Base-by-base conservation (phyloP, 1,140 invertebrate species). In the Eueides isabella region DNA sequence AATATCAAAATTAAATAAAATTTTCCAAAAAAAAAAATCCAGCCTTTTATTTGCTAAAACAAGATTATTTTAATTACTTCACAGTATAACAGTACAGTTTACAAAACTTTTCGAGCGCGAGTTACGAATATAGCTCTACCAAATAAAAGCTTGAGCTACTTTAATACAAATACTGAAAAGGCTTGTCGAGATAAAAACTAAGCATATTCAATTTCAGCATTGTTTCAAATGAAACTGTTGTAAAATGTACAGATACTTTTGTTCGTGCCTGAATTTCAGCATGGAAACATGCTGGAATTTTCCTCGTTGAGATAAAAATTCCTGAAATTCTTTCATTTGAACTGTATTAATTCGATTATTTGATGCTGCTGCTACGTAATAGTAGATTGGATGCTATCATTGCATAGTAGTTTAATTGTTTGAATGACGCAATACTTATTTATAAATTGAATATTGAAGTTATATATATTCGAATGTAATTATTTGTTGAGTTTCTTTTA, bases 141-240 rank as follows among this genome's bases (percentile, higher is more conserved):
- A 55, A 55, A 23, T 55, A 26, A 26, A 55, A n/a, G 48, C 19
- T 55, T 55, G 19, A 55, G 48, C 48, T 55, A 26, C 23, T 23
- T 55, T 23, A 55, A 55, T 55, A 63, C 28, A 63, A 63, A 63
- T 63, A 63, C 61, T 63, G 61, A 30, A 63, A 63, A 63, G 26
- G 61, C 61, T 29, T 31, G 28, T 9, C 19, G 48, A 55, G 48
- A 55, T 55, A 55, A 26, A 55, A 55, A 55, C 48, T 55, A 55
- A 63, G 61, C 28, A 63, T 63, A 63, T 63, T 63, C 61, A 63
- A 63, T 63, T 63, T 63, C 4, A 63, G n/a, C 26, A 63, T 63
- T 63, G 61, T 63, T 63, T 29, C 28, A 31, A n/a, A 30, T 31
- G 61, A 63, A 63, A 63, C 61, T 63, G 61, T 30, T 63, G 61